These are phyloP conservation scores for Heliopora coerulea DNA, from an alignment of 92 coral and sea anemone genomes.

Conservation along the genomic window DNA sequence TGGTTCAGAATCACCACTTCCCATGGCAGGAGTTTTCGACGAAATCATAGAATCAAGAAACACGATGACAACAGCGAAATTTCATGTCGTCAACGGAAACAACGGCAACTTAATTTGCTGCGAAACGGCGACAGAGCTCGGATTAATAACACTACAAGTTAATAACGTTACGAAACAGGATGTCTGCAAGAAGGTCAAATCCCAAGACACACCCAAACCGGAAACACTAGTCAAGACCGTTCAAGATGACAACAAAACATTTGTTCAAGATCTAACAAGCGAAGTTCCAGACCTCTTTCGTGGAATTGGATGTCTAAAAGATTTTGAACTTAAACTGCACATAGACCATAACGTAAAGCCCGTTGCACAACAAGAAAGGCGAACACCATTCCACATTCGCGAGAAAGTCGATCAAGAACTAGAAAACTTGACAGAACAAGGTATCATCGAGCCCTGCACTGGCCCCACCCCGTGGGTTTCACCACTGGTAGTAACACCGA, in stretches of 20 bases:
- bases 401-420: neutral
- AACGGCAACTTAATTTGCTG: neutral
- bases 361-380: conserved; percentile 3
- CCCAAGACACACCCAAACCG: neutral
- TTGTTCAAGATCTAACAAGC: neutral
- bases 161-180: neutral
- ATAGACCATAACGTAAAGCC: neutral
- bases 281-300: neutral
- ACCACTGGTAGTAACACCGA: conserved; percentile 6
- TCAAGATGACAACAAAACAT: neutral
- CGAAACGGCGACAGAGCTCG: neutral
- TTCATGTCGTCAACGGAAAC: neutral
- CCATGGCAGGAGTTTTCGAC: conserved; percentile 49
- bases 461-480: conserved; percentile 38
- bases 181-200: neutral
- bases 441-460: neutral
- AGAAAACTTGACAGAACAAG: neutral
- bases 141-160: neutral
- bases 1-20: conserved; percentile 58
- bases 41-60: conserved; percentile 46
- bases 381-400: conserved; percentile 17
- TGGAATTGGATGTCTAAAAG: neutral
- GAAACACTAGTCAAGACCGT: neutral
- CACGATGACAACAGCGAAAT: conserved; percentile 19
- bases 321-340: neutral